Conservation (phyloP, 2,888 invertebrate species). For the Tanypteryx hageni region DNA sequence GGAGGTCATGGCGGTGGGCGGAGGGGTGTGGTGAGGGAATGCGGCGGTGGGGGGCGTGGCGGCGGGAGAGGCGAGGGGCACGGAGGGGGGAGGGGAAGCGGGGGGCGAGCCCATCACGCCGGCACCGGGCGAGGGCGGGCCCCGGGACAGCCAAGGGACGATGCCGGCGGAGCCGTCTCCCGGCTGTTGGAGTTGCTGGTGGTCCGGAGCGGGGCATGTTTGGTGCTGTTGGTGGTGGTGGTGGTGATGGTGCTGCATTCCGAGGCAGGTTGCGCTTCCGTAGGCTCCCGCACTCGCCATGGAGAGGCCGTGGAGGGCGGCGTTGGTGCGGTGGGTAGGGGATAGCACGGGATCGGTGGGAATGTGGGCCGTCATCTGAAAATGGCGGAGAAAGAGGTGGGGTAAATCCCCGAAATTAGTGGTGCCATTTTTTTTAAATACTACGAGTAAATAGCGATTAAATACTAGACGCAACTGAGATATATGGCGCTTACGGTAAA, state of each 20-base stretch:
- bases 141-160: constrained; percentile 36
- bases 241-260: neutral
- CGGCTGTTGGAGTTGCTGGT: constrained; percentile 40
- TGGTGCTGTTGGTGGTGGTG: constrained; percentile 55
- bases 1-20: constrained; percentile 33
- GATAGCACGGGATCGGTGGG: constrained; percentile 50
- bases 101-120: constrained; percentile 47
- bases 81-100: constrained; percentile 16
- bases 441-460: too few relatives aligned
- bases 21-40: constrained; percentile 17
- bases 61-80: constrained; percentile 9
- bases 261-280: constrained; percentile 4
- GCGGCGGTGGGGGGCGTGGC: constrained; percentile 2
- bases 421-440: too few relatives aligned
- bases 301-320: constrained; percentile 38
- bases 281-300: constrained; percentile 32
- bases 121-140: constrained; percentile 1
- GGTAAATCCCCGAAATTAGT: too few relatives aligned
- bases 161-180: neutral
- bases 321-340: constrained; percentile 32
- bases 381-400: neutral
- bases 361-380: constrained; percentile 57
- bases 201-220: neutral
- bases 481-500: too few relatives aligned
- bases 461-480: too few relatives aligned